Conservation (phyloP, 2,797 vertebrate species). For the Podargus strigoides region DNA sequence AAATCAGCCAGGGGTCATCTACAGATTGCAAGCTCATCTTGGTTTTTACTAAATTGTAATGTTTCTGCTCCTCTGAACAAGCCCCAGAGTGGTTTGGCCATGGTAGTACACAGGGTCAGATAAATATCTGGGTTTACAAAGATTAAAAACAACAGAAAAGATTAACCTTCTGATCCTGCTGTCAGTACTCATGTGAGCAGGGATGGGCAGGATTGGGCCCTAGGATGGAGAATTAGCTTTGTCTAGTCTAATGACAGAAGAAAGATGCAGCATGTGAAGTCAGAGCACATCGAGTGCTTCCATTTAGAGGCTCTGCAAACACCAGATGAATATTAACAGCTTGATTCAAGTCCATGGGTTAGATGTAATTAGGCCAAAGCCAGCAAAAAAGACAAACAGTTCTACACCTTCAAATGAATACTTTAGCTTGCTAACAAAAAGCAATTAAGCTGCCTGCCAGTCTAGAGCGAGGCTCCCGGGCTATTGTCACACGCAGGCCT, state of each 20-base stretch:
- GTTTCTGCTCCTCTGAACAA: neutral
- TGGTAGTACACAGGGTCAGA: neutral
- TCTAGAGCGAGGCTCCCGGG: neutral
- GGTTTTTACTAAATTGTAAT: neutral
- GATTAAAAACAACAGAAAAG: neutral
- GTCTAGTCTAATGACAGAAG: neutral
- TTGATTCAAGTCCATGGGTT: slow-evolving; percentile 41
- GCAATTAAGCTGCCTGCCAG: slow-evolving; percentile 40
- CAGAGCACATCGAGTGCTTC: slow-evolving; percentile 12
- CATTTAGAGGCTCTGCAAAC: slow-evolving; percentile 20
- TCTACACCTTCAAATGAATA: slow-evolving; percentile 40
- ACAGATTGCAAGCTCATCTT: neutral
- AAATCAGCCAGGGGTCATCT: neutral
- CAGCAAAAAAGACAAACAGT: slow-evolving; percentile 60
- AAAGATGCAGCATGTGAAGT: neutral
- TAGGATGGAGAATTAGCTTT: neutral
- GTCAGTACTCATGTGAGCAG: neutral
- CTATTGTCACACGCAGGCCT: neutral
- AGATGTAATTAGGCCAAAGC: slow-evolving; percentile 57
- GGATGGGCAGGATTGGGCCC: neutral
- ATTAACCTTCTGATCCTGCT: neutral
- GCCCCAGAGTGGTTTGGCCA: rapidly evolving
- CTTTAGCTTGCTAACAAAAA: slow-evolving; percentile 43
- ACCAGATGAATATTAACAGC: slow-evolving; percentile 53
- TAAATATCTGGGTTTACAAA: neutral